These are phyloP conservation scores for Galago senegalensis DNA, from an alignment of 2,797 vertebrate species.

Conservation along the genomic window DNA sequence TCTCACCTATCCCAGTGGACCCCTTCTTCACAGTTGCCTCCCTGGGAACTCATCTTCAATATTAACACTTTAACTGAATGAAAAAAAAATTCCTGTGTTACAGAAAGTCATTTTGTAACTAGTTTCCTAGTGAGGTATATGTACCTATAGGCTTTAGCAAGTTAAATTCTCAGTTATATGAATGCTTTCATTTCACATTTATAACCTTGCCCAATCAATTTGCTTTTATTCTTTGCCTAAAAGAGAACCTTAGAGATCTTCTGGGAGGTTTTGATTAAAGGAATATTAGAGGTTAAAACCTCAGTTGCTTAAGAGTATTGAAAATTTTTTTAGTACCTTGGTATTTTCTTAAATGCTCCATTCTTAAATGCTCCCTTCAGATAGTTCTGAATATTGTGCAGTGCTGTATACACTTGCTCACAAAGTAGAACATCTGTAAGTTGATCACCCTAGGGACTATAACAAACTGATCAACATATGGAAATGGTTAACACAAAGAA, in stretches of 20 bases:
- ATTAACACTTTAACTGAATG: conserved; percentile 32
- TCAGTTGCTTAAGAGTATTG: conserved; percentile 40
- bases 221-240: conserved; percentile 66
- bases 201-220: conserved; percentile 52
- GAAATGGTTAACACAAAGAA: no score
- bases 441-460: no score
- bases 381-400: conserved; percentile 68
- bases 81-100: conserved; percentile 5
- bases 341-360: conserved; percentile 50
- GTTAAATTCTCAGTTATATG: conserved; percentile 34
- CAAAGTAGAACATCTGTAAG: no score
- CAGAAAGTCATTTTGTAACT: neutral
- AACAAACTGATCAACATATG: no score
- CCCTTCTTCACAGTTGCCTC: neutral
- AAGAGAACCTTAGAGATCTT: conserved; percentile 37
- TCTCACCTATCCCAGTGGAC: neutral
- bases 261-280: conserved; percentile 48
- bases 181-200: conserved; percentile 63
- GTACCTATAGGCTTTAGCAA: neutral
- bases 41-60: conserved; percentile 45
- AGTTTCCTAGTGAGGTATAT: conserved; percentile 18
- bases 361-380: conserved; percentile 67
- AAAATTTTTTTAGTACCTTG: conserved; percentile 57
- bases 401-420: neutral
- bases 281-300: conserved; percentile 51